These are phyloP conservation scores for Tor tambroides DNA, from an alignment of 2,113 vertebrate genomes.

Conservation along the genomic window DNA sequence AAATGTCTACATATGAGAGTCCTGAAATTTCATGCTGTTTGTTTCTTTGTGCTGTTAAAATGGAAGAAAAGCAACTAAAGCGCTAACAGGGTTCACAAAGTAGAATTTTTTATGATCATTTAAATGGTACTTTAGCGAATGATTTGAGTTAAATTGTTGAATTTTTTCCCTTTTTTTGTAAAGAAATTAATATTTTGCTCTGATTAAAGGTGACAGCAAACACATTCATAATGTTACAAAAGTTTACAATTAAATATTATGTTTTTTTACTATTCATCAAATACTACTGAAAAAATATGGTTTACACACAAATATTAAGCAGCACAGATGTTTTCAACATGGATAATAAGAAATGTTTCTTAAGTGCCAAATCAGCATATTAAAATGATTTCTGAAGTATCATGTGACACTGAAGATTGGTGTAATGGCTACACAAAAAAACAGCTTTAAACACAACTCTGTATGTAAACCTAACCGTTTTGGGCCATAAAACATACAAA, in stretches of 20 bases:
- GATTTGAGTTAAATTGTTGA: background rate
- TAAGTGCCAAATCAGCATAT: background rate
- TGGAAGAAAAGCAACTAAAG: slow-evolving; percentile 12
- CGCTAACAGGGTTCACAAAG: background rate
- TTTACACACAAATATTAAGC: background rate
- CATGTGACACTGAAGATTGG: background rate
- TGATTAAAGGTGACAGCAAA: background rate
- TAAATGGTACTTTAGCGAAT: background rate
- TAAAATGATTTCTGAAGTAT: background rate
- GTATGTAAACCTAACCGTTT: background rate
- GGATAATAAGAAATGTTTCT: background rate
- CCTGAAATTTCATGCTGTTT: slow-evolving; percentile 32
- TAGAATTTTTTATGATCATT: background rate
- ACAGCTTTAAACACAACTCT: background rate
- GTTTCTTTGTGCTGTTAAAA: slow-evolving; percentile 5
- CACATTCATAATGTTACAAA: background rate
- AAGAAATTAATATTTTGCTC: background rate
- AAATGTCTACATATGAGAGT: slow-evolving; percentile 66
- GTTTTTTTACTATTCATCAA: background rate
- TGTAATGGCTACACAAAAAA: background rate
- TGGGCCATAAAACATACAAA: background rate
- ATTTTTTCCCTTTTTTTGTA: background rate
- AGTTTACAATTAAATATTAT: background rate
- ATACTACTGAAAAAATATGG: background rate
- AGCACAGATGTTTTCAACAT: background rate